These are phyloP conservation scores for Myioborus melanocephalus DNA, from an alignment of 2,797 vertebrate genomes.

Conservation along the genomic window DNA sequence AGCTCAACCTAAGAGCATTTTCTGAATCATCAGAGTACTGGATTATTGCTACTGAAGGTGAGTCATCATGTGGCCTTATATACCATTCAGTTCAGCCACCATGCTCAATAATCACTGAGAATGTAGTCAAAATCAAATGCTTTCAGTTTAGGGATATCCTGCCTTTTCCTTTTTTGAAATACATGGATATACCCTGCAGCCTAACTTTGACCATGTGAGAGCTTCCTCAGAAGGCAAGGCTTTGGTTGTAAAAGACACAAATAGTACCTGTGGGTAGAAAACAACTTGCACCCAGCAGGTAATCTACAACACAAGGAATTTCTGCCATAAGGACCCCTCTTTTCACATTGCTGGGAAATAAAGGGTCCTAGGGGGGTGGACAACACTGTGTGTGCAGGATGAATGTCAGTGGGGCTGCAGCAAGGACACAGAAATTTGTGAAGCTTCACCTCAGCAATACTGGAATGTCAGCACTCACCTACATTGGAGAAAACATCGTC, in stretches of 20 bases:
- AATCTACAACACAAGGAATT: not conserved
- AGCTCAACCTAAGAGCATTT: not conserved
- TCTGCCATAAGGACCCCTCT: not conserved
- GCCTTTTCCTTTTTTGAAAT: not conserved
- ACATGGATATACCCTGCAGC: not conserved
- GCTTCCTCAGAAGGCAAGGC: not conserved
- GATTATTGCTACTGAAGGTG: not conserved
- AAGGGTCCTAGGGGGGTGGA: not conserved
- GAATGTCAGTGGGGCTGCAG: fast-evolving
- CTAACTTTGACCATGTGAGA: not conserved
- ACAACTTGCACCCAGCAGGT: not conserved
- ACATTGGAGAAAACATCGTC: slow-evolving; percentile 51
- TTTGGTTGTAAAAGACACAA: not conserved
- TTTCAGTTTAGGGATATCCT: not conserved
- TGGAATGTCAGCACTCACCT: not conserved
- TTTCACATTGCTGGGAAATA: not conserved
- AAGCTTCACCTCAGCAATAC: not conserved
- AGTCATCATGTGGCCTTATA: not conserved
- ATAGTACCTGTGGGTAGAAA: not conserved
- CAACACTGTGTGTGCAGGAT: not conserved
- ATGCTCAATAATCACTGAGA: not conserved
- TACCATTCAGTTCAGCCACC: not conserved
- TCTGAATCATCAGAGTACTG: not conserved
- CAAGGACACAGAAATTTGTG: not conserved
- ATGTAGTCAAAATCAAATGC: not conserved